Conservation (phyloP, 2,888 invertebrate genomes). For the Scaptomyza flava region DNA sequence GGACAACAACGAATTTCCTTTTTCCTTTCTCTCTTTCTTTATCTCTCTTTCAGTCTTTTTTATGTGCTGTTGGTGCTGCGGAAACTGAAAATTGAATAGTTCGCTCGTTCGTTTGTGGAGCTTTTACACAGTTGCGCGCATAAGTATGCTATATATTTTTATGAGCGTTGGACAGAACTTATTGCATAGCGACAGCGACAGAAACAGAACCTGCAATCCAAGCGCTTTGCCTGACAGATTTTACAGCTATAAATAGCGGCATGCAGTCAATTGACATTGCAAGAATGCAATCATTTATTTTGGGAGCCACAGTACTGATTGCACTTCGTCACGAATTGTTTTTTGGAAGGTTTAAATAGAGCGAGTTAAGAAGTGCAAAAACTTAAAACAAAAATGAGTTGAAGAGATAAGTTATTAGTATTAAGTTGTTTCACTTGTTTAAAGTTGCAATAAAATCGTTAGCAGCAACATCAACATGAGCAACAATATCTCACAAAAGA, state of each 20-base stretch:
- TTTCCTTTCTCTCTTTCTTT: background rate
- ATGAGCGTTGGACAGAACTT: slow-evolving; percentile 37
- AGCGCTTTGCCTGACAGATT: slow-evolving; percentile 41
- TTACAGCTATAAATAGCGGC: slow-evolving; percentile 45
- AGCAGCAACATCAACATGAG: background rate
- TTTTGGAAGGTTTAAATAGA: background rate
- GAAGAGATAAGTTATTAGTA: slow-evolving; percentile 1
- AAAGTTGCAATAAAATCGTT: background rate
- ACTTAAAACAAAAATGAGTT: background rate
- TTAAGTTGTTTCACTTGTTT: background rate
- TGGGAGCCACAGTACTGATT: slow-evolving; percentile 12
- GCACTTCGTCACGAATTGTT: slow-evolving; percentile 15
- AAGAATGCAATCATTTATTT: slow-evolving; percentile 12
- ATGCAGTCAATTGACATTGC: slow-evolving; percentile 23
- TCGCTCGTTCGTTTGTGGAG: background rate
- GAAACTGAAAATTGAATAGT: slow-evolving; percentile 38
- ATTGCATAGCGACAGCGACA: slow-evolving; percentile 31
- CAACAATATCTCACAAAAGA: background rate
- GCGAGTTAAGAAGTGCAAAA: background rate
- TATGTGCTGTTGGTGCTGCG: background rate
- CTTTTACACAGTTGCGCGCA: slow-evolving; percentile 8
- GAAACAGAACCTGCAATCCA: slow-evolving; percentile 37
- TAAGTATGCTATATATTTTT: slow-evolving; percentile 58
- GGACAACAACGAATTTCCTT: background rate
- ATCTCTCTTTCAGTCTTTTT: slow-evolving; percentile 1